Percentiles rank a stretch among this genome's conserved stretches.
phyloP scores from a whole-genome alignment of 2,888 invertebrate species.

The Perizoma affinitatum region DNA sequence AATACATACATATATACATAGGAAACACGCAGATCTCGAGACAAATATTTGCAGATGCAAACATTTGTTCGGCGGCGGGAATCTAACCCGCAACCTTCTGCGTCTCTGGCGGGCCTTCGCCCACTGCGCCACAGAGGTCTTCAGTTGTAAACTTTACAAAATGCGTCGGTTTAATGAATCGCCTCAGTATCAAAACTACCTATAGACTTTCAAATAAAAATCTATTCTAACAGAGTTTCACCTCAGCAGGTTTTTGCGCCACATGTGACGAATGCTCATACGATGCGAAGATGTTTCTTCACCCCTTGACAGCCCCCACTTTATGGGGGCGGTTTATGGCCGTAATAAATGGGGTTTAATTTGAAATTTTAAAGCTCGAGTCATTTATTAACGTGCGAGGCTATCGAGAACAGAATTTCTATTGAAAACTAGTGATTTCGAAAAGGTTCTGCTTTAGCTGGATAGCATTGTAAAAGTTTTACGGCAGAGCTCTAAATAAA shows the following conservation, averaged over 20 bases:
- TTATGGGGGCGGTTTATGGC: conserved; percentile 39
- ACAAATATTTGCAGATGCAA: too few species aligned
- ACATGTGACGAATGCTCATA: conserved; percentile 33
- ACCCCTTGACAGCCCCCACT: conserved; percentile 30
- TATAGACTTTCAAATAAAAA: conserved; percentile 23
- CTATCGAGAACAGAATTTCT: conserved; percentile 12
- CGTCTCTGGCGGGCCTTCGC: too few species aligned
- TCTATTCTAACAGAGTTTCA: conserved; percentile 19
- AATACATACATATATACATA: too few species aligned
- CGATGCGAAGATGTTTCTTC: conserved; percentile 35
- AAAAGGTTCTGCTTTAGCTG: conserved; percentile 3
- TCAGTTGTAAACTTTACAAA: not conserved
- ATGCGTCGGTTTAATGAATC: not conserved
- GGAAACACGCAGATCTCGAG: too few species aligned
- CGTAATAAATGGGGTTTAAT: conserved; percentile 43
- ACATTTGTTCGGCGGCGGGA: too few species aligned
- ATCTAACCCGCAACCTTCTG: too few species aligned
- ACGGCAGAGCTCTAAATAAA: not conserved
- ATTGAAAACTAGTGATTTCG: conserved; percentile 23
- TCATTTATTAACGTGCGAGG: conserved; percentile 34
- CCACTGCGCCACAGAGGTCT: too few species aligned
- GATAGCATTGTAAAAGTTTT: conserved; percentile 9
- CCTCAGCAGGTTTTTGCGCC: conserved; percentile 32
- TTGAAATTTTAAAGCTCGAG: conserved; percentile 39
- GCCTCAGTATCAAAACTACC: not conserved